Evolutionary conservation across 2,113 vertebrate species (phyloP).

Genomic region (Balaenoptera acutorostrata): DNA sequence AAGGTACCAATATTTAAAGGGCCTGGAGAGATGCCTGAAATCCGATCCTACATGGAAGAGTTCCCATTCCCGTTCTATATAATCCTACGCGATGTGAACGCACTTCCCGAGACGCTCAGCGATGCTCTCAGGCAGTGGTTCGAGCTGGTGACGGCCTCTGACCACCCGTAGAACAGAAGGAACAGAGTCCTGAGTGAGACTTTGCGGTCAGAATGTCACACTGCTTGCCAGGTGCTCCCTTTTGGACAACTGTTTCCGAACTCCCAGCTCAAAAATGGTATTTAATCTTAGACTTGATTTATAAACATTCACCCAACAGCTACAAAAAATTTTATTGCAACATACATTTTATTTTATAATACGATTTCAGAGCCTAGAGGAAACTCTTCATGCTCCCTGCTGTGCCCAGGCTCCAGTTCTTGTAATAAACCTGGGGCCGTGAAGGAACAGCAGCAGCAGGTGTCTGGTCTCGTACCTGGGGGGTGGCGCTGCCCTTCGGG

Average conservation of each 20-base stretch:
- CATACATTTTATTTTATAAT: neutral
- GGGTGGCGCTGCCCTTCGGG: too few species aligned
- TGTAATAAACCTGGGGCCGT: neutral
- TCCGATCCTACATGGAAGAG: slow-evolving; percentile 98
- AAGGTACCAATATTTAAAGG: slow-evolving; percentile 97
- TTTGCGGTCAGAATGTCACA: neutral
- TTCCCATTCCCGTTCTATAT: slow-evolving; percentile 98
- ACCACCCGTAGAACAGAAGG: slow-evolving; percentile 70
- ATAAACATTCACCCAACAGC: neutral
- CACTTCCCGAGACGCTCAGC: slow-evolving; percentile 94
- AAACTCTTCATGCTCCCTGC: neutral
- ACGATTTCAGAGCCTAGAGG: neutral
- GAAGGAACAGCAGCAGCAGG: neutral
- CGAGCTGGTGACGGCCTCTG: slow-evolving; percentile 92
- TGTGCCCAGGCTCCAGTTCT: neutral
- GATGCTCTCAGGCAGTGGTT: slow-evolving; percentile 98
- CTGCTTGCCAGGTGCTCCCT: neutral
- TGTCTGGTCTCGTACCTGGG: fast-evolving
- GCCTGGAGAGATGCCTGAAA: slow-evolving; percentile 93
- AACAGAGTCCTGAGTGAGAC: neutral
- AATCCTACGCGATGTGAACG: slow-evolving; percentile 93
- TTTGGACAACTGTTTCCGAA: slow-evolving; percentile 16
- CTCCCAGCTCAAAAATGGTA: neutral
- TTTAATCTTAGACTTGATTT: neutral
- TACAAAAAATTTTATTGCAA: neutral